These are phyloP conservation scores for Eupeodes corollae DNA, from an alignment of 1,140 invertebrate species.

Conservation along the genomic window DNA sequence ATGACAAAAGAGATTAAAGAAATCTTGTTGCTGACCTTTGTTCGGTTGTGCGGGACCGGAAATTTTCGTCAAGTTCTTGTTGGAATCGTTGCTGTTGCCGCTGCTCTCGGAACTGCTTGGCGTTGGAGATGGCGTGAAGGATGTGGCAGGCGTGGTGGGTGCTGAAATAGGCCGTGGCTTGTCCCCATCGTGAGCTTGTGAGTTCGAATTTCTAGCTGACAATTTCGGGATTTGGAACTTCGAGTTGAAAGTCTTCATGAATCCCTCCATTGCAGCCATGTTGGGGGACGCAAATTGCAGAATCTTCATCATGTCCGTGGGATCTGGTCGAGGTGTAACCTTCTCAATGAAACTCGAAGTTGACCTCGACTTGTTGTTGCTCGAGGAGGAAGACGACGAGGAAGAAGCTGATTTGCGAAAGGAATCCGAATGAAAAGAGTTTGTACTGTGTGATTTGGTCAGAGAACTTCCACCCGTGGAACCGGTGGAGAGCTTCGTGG, in stretches of 20 bases:
- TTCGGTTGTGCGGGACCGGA: no score
- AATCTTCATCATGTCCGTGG: constrained; percentile 34
- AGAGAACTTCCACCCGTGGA: constrained; percentile 11
- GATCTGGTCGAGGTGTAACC: constrained; percentile 22
- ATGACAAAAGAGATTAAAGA: no score
- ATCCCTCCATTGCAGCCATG: constrained; percentile 48
- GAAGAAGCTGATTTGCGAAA: not conserved
- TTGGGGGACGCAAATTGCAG: constrained; percentile 29
- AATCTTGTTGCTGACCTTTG: no score
- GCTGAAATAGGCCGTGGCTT: no score
- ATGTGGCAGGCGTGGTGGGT: no score
- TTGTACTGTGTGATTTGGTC: constrained; percentile 30
- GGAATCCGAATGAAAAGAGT: constrained; percentile 19
- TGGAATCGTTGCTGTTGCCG: no score
- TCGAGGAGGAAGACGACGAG: not conserved
- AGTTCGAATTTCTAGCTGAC: constrained; percentile 27
- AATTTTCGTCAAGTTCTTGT: no score
- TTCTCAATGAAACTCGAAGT: constrained; percentile 17
- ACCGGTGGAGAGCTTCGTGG: constrained; percentile 19
- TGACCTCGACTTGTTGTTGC: not conserved
- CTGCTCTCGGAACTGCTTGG: no score
- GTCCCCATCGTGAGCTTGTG: no score
- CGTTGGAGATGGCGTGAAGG: no score
- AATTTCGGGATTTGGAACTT: constrained; percentile 80
- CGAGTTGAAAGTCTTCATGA: constrained; percentile 66